Percentiles rank a stretch among this genome's conserved stretches.
These are phyloP conservation scores for Diglossa cyanea DNA, from an alignment of 2,797 vertebrate genomes.

Conservation along the genomic window DNA sequence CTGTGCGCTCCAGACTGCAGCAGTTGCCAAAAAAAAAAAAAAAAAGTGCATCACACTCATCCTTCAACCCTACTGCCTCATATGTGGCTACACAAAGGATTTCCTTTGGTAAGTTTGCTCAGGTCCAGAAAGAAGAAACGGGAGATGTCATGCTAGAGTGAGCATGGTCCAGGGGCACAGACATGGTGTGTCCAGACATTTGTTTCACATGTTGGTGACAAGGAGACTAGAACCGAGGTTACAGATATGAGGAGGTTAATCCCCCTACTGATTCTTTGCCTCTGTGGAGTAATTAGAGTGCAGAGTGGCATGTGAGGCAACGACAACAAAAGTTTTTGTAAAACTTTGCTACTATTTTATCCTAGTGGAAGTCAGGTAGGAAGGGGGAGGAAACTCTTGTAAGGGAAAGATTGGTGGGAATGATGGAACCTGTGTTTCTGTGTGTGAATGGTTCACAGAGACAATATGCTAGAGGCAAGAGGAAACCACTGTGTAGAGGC, in stretches of 20 bases:
- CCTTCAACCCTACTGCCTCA: not conserved
- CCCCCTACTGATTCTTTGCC: not conserved
- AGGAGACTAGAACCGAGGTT: not conserved
- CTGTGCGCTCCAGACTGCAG: not conserved
- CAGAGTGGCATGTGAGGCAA: not conserved
- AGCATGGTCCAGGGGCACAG: not conserved
- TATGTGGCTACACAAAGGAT: not conserved
- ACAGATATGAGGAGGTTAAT: not conserved
- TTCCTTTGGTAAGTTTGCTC: not conserved
- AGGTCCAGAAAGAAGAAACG: not conserved
- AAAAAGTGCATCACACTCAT: not conserved
- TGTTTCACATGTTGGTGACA: not conserved
- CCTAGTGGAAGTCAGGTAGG: not conserved
- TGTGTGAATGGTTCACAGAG: not conserved
- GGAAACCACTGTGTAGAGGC: not conserved
- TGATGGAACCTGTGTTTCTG: not conserved
- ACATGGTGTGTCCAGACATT: not conserved
- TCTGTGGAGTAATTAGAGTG: not conserved
- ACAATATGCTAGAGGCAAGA: not conserved
- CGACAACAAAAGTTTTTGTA: not conserved
- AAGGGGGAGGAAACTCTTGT: not conserved
- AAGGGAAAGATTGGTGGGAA: not conserved
- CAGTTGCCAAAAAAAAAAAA: not conserved
- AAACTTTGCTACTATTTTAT: not conserved
- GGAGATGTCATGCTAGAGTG: not conserved